phyloP scores from a whole-genome alignment of 2,113 vertebrate genomes.

The Ageneiosus marmoratus region DNA sequence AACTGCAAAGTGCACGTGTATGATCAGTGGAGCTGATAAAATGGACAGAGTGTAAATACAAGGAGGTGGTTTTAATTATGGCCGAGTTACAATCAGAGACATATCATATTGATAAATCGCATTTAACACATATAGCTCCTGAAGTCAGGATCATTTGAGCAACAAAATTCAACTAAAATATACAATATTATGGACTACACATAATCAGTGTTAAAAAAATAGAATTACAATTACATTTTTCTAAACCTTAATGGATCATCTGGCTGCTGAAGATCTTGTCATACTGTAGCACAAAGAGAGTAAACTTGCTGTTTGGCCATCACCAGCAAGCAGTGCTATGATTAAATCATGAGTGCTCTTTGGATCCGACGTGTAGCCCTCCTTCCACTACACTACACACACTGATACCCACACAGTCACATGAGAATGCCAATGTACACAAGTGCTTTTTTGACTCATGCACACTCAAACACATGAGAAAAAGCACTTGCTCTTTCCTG shows the following conservation, averaged over 20 bases:
- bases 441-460: background rate
- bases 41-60: too few relatives aligned
- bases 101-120: background rate
- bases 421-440: background rate
- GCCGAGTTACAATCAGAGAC: too few relatives aligned
- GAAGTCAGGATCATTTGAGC: background rate
- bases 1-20: too few relatives aligned
- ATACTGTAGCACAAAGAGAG: conserved; percentile 70
- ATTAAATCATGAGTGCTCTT: conserved; percentile 78
- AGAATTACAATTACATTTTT: background rate
- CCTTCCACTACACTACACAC: background rate
- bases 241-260: conserved; percentile 32
- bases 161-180: background rate
- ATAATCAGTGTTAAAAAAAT: background rate
- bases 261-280: conserved; percentile 68
- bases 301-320: conserved; percentile 61
- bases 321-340: conserved; percentile 62
- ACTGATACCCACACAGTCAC: background rate
- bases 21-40: too few relatives aligned
- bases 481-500: conserved; percentile 31
- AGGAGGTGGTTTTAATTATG: too few relatives aligned
- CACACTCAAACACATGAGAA: conserved; percentile 16
- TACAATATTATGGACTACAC: background rate
- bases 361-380: conserved; percentile 67
- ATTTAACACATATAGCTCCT: background rate